Evolutionary conservation across 2,797 vertebrate species (phyloP), one percentile per base, ranked within the genome.

Genomic region (Ctenochaetus hawaiiensis): DNA sequence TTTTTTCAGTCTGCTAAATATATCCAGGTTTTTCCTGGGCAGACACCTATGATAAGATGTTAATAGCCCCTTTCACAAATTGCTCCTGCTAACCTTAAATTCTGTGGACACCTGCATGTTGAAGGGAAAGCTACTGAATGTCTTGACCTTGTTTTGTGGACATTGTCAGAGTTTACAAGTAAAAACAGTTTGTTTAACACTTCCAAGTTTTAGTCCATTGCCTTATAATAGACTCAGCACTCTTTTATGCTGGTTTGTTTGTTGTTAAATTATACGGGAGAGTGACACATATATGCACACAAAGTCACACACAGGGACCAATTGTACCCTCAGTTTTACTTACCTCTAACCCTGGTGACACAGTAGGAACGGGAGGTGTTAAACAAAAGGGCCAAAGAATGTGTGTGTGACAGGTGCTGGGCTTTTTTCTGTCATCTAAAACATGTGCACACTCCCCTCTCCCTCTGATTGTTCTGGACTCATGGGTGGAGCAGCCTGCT

Each of bases 301-400:
- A 64, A 66, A 81, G 67, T n/a, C 22, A 69, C 64, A 6, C 51
- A 61, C 65, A 81, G 4, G 18, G n/a, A 80, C n/a, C 56, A 60
- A 76, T 81, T 81, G 78, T 82, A 22, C 47, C 13, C 18, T 67
- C 56, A 37, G 68, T 62, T 78, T 77, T 22, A 78, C 44, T 63
- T 69, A 85, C 88, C 83, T 74, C 44, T 73, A 64, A 74, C 87
- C 64, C 48, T 34, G 61, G 81, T 88, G 90, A 89, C 84, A 82
- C 22, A 22, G 44, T 82, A 81, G 87, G 84, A 93, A 87, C 16
- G 76, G 54, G 83, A 92, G 87, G 88, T 85, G 92, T 91, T 44
- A 67, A 86, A 91, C 89, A 90, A 92, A 89, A 91, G 89, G 68
- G 54, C 83, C 48, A 73, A 83, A 90, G 90, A 93, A 93, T 94